A percentile compares a stretch with the other conserved stretches of the same genome.
phyloP scores from a whole-genome alignment of 2,113 vertebrate genomes.

The Cinclus cinclus region DNA sequence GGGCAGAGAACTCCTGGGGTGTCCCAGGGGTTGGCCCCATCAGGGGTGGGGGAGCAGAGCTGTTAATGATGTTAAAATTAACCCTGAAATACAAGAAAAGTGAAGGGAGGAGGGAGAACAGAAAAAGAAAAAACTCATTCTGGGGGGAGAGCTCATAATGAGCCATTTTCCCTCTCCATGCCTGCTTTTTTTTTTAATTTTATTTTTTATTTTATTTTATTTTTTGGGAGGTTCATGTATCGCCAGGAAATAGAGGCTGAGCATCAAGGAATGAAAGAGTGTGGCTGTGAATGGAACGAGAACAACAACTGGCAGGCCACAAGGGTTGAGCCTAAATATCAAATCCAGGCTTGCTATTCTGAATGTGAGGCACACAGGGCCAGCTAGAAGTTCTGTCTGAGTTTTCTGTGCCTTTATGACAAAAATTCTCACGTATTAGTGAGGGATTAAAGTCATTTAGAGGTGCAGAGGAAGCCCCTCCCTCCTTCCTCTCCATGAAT shows the following conservation, averaged over 20 bases:
- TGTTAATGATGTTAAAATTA: conserved; percentile 14
- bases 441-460: background rate
- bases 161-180: background rate
- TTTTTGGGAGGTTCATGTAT: background rate
- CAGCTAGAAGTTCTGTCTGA: background rate
- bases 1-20: background rate
- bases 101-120: accelerated
- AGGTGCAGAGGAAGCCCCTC: background rate
- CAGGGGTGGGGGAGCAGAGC: background rate
- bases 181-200: background rate
- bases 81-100: background rate
- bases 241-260: background rate
- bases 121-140: accelerated
- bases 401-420: background rate
- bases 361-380: background rate
- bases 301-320: background rate
- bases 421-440: background rate
- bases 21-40: background rate
- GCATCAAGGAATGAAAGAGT: background rate
- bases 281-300: background rate
- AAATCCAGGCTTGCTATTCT: background rate
- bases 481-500: background rate
- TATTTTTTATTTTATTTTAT: background rate
- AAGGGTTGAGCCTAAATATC: background rate
- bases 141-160: background rate